Evolutionary conservation across 2,888 invertebrate species (phyloP).

Genomic region (Melieria picta): DNA sequence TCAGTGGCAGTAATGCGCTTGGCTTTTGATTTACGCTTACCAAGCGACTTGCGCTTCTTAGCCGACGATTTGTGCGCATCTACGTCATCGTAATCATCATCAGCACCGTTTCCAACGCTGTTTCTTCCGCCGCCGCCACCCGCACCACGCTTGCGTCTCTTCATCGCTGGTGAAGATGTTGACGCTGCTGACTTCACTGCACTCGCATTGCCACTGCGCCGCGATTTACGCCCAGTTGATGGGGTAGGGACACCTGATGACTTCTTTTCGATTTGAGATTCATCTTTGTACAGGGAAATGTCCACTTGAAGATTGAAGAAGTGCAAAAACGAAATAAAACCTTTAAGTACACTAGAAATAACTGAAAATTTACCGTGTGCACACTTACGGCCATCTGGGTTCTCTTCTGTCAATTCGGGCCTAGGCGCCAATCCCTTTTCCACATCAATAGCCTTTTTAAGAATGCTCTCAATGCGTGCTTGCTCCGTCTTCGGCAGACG

Average conservation of each 20-base stretch:
- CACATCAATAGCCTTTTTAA: constrained; percentile 83
- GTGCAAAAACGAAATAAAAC: constrained; percentile 19
- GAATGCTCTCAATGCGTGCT: constrained; percentile 82
- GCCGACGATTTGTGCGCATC: constrained; percentile 38
- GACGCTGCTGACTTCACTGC: constrained; percentile 21
- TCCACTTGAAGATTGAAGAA: constrained; percentile 70
- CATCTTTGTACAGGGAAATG: constrained; percentile 83
- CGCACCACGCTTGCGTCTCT: constrained; percentile 41
- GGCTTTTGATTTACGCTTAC: constrained; percentile 47
- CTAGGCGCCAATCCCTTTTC: constrained; percentile 77
- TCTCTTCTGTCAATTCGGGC: constrained; percentile 79
- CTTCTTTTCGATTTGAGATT: constrained; percentile 76
- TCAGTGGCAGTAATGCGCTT: constrained; percentile 39
- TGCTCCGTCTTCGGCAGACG: constrained; percentile 79
- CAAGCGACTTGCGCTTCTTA: constrained; percentile 46
- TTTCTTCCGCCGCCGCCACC: neutral
- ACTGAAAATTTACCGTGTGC: constrained; percentile 5
- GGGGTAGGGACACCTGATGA: constrained; percentile 36
- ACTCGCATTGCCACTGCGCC: constrained; percentile 39
- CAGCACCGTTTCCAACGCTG: neutral
- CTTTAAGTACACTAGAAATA: neutral
- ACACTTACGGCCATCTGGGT: constrained; percentile 84
- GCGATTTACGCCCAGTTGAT: constrained; percentile 39
- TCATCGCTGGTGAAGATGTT: constrained; percentile 34
- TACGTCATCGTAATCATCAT: constrained; percentile 15